Conservation (phyloP, 2,888 invertebrate species). For the Patella depressa region DNA sequence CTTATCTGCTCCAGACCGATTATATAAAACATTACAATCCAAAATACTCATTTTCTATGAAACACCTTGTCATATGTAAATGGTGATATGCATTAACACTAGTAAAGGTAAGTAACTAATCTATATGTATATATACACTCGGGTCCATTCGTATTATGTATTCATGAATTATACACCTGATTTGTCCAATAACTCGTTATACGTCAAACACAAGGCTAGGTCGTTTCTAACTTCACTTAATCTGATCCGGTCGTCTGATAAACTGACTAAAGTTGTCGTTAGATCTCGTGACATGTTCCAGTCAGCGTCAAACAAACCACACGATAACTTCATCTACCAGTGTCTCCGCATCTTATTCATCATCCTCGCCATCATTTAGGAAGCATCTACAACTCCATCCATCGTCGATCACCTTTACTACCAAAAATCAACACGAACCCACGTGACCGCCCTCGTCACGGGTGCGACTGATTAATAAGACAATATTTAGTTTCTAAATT, state of each 20-base stretch:
- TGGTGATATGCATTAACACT: conserved; percentile 8
- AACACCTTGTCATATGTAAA: conserved; percentile 2
- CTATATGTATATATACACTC: not conserved
- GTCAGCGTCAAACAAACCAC: not conserved
- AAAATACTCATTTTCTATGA: not conserved
- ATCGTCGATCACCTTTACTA: too few relatives aligned
- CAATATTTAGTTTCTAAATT: not conserved
- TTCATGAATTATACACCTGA: not conserved
- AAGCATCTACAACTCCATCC: too few relatives aligned
- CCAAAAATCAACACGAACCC: not conserved
- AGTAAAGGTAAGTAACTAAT: not conserved
- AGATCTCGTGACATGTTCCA: not conserved
- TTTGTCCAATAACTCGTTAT: conserved; percentile 1
- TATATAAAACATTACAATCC: too few relatives aligned
- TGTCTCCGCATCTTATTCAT: not conserved
- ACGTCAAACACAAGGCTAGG: not conserved
- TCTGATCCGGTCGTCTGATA: too few relatives aligned
- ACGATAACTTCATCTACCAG: too few relatives aligned
- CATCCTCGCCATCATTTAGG: not conserved
- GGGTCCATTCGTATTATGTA: not conserved
- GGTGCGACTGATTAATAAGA: conserved; percentile 4
- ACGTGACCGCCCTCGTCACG: conserved; percentile 4
- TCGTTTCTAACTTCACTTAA: too few relatives aligned
- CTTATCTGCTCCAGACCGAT: too few relatives aligned
- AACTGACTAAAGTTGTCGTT: too few relatives aligned